phyloP scores from a whole-genome alignment of 2,888 invertebrate species.

The Lasioglossum calceatum region DNA sequence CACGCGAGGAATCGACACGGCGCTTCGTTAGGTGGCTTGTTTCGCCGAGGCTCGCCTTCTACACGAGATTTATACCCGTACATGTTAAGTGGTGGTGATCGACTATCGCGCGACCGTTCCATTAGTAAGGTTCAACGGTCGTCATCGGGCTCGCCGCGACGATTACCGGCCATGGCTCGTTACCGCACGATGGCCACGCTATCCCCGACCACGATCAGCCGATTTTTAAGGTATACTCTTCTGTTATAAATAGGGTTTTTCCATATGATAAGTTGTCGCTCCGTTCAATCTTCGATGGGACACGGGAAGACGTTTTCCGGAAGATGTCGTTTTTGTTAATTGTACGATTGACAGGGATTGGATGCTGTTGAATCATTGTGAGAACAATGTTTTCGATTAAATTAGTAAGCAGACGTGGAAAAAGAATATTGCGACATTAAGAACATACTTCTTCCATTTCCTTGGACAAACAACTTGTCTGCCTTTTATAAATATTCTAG shows the following conservation, averaged over 20 bases:
- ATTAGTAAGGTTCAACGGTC: constrained; percentile 68
- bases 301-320: neutral
- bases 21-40: constrained; percentile 77
- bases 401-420: no score
- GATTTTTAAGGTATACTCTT: constrained; percentile 30
- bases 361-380: neutral
- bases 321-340: neutral
- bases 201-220: constrained; percentile 14
- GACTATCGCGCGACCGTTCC: constrained; percentile 73
- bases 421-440: no score
- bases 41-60: constrained; percentile 58
- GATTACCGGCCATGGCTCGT: constrained; percentile 52
- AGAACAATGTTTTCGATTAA: no score
- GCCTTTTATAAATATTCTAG: neutral
- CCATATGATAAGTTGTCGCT: neutral
- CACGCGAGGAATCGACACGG: constrained; percentile 78
- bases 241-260: constrained; percentile 10
- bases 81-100: constrained; percentile 78
- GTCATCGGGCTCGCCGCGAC: constrained; percentile 52
- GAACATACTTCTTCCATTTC: neutral
- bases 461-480: neutral
- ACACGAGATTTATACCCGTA: constrained; percentile 72
- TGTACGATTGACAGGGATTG: neutral
- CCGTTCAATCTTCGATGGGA: no score
- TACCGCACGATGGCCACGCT: constrained; percentile 28